These are phyloP conservation scores for Drosophila vallismaia DNA, from an alignment of 2,888 invertebrate species.

Conservation along the genomic window DNA sequence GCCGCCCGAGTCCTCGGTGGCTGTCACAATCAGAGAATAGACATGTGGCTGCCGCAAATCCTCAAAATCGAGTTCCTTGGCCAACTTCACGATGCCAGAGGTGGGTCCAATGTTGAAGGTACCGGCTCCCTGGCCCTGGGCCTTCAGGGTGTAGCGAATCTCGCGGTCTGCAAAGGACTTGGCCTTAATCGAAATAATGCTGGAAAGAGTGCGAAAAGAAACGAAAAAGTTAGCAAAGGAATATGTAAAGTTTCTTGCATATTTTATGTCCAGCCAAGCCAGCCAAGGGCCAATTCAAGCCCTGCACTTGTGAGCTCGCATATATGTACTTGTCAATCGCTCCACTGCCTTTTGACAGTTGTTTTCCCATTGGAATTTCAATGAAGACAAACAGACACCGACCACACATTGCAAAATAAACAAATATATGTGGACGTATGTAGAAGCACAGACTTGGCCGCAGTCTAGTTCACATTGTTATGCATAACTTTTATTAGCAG, in stretches of 20 bases:
- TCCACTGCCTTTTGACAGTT: conserved; percentile 73
- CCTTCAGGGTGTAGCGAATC: conserved; percentile 97
- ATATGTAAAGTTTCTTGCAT: conserved; percentile 60
- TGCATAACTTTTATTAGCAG: conserved; percentile 68
- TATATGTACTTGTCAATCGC: conserved; percentile 46
- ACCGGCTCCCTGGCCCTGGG: conserved; percentile 96
- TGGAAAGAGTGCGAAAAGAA: conserved; percentile 82
- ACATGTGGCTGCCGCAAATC: conserved; percentile 97
- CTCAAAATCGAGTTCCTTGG: conserved; percentile 98
- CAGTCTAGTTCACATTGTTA: conserved; percentile 54
- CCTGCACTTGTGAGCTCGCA: conserved; percentile 12
- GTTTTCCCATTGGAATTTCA: conserved; percentile 73
- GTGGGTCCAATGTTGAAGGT: conserved; percentile 98
- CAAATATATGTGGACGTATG: conserved; percentile 12
- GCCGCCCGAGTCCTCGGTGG: conserved; percentile 98
- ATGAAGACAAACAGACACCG: conserved; percentile 51
- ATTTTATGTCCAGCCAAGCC: conserved; percentile 44
- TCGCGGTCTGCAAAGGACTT: conserved; percentile 98
- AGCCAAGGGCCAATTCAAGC: conserved; percentile 28
- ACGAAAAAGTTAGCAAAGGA: conserved; percentile 15
- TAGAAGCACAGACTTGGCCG: conserved; percentile 31
- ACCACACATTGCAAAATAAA: conserved; percentile 1
- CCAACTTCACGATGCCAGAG: conserved; percentile 97
- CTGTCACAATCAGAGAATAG: conserved; percentile 95
- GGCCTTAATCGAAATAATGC: conserved; percentile 98